Conservation (phyloP, 2,888 invertebrate species). For the Drosophila fulvimacula region DNA sequence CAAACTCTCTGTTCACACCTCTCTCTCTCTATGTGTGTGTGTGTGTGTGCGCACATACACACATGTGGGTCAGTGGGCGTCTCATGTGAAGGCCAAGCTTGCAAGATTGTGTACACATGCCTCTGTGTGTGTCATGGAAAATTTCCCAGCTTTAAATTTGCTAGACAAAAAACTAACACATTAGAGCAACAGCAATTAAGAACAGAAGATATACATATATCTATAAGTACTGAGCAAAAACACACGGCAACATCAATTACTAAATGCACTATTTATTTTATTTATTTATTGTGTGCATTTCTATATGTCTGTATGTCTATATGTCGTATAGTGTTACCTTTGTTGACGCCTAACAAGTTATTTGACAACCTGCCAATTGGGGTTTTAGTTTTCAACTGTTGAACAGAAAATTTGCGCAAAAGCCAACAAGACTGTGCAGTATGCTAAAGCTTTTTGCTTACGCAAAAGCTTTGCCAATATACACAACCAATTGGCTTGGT, state of each 20-base stretch:
- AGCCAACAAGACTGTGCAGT: constrained; percentile 20
- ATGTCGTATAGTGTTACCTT: constrained; percentile 28
- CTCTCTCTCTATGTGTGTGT: not conserved
- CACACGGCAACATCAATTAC: constrained; percentile 1
- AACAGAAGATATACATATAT: constrained; percentile 5
- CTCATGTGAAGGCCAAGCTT: constrained; percentile 42
- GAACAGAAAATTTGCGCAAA: constrained; percentile 40
- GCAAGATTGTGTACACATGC: constrained; percentile 1
- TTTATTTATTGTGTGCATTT: constrained; percentile 5
- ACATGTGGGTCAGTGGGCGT: constrained; percentile 54
- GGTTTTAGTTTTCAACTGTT: constrained; percentile 60
- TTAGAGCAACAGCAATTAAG: constrained; percentile 14
- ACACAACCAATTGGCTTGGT: not conserved
- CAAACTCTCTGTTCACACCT: constrained; percentile 18
- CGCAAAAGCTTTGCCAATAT: constrained; percentile 18
- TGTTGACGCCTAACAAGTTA: constrained; percentile 14
- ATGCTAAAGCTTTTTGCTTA: constrained; percentile 43
- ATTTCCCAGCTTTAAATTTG: constrained; percentile 31
- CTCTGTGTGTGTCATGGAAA: constrained; percentile 48
- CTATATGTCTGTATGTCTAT: not conserved
- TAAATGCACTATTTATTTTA: constrained; percentile 16
- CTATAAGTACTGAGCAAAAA: not conserved
- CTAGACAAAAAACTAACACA: constrained; percentile 21
- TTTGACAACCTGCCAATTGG: constrained; percentile 40
- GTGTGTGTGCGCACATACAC: constrained; percentile 3